A percentile compares a stretch with the other conserved stretches of the same genome.
phyloP scores from a whole-genome alignment of 2,113 vertebrate species.

The Lophochroa leadbeateri region DNA sequence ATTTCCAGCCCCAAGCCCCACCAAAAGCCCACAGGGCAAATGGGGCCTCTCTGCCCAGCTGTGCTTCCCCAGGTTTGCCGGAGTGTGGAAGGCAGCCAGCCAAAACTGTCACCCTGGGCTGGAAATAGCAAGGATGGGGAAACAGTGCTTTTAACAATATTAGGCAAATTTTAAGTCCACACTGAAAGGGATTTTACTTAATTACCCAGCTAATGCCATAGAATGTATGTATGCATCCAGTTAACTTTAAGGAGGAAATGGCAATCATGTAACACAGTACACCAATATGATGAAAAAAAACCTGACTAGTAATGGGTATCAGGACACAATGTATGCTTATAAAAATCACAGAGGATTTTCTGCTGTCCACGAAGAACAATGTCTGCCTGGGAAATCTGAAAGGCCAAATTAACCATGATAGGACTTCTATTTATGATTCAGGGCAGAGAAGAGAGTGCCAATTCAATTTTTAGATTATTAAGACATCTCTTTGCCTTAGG shows the following conservation, averaged over 20 bases:
- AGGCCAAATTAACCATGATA: neutral
- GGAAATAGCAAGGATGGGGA: neutral
- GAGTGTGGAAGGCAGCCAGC: neutral
- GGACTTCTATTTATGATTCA: conserved; percentile 3
- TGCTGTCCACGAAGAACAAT: neutral
- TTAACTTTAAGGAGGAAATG: neutral
- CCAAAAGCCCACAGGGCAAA: neutral
- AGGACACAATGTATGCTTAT: neutral
- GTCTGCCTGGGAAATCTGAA: neutral
- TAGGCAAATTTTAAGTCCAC: neutral
- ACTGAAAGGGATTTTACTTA: neutral
- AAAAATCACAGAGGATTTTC: neutral
- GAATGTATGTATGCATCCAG: neutral
- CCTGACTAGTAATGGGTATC: neutral
- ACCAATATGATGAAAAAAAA: neutral
- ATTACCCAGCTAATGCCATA: neutral
- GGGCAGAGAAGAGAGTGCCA: neutral
- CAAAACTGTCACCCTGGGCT: neutral
- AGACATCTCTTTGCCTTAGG: neutral
- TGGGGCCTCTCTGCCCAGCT: neutral
- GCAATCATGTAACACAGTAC: neutral
- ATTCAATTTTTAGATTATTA: conserved; percentile 25
- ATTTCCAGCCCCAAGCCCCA: neutral
- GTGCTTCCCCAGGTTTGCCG: neutral
- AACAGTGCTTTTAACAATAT: neutral